Conservation (phyloP, 2,888 invertebrate species). For the Aplocera efformata region DNA sequence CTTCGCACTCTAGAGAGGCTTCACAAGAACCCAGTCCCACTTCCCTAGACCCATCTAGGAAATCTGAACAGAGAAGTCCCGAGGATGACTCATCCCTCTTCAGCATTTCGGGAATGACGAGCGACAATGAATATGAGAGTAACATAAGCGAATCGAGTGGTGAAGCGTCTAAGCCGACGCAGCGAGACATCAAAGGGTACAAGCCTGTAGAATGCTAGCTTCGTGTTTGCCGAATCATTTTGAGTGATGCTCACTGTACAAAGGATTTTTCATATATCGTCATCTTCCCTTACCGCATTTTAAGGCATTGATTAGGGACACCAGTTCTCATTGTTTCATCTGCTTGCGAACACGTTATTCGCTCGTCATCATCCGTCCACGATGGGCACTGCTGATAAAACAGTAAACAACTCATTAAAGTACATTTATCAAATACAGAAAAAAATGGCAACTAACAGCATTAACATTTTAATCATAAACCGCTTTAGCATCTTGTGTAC, state of each 20-base stretch:
- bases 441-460: conserved; percentile 15
- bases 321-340: conserved; percentile 27
- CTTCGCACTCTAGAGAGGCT: conserved; percentile 61
- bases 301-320: conserved; percentile 18
- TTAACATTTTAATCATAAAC: background rate
- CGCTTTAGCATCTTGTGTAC: conserved; percentile 24
- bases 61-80: conserved; percentile 76
- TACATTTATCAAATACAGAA: too few species aligned
- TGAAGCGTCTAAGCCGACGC: conserved; percentile 70
- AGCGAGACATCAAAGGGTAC: conserved; percentile 75
- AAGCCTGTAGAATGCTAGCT: conserved; percentile 73
- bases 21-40: conserved; percentile 73
- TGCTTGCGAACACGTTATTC: conserved; percentile 30
- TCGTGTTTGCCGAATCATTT: conserved; percentile 64
- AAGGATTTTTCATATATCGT: conserved; percentile 39
- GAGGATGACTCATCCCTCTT: conserved; percentile 78
- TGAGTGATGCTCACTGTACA: conserved; percentile 63
- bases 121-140: conserved; percentile 79
- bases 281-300: conserved; percentile 32
- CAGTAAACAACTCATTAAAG: too few species aligned
- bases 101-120: conserved; percentile 81
- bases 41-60: conserved; percentile 69
- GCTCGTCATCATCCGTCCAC: conserved; percentile 8
- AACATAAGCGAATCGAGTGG: conserved; percentile 77
- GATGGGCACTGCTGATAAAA: conserved; percentile 8